Evolutionary conservation across 2,797 vertebrate species (phyloP), one percentile per base, ranked within the genome.

Genomic region (Cheirogaleus major): DNA sequence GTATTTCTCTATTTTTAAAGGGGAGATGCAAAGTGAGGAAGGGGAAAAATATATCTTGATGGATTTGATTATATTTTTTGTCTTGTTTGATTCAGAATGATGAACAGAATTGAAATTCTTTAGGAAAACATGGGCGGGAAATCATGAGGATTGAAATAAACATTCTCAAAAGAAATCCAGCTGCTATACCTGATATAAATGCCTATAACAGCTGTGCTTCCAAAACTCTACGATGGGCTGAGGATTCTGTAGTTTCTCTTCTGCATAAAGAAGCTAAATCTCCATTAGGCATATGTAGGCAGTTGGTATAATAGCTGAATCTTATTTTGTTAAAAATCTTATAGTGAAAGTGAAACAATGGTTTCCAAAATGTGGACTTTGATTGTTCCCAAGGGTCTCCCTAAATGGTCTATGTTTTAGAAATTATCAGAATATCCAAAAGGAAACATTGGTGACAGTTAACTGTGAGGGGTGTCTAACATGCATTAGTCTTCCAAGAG

Each of bases 51-150:
- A 43, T 73, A 84, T 97, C 89, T 89, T 96, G 91, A 87, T 96
- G 89, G 76, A 91, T 97, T 93, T 98, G 96, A 97, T 97, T 96
- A 95, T 92, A 85, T 75, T 93, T 97, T 97, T 96, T 96, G 84
- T 91, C 52, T 93, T 75, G 35, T 94, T 97, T 82, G 84, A 95
- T 97, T 97, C 87, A 79, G 70, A 96, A 41, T 97, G 91, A 94
- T 0, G 69, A 95, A 90, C 67, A 79, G 95, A 97, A 97, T 95
- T 93, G 95, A 95, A 96, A 97, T 97, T 97, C 93, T 95, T 97
- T 85, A 93, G 93, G 91, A 97, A 97, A 97, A 96, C 92, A 95
- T 92, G 76, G 83, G 83, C 0, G 50, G 55, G 94, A 86, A 96
- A 97, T 96, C 89, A 97, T 57, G 89, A 94, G 55, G 73, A 91